phyloP scores from a whole-genome alignment of 1,140 invertebrate genomes.

The Dendrolimus kikuchii region DNA sequence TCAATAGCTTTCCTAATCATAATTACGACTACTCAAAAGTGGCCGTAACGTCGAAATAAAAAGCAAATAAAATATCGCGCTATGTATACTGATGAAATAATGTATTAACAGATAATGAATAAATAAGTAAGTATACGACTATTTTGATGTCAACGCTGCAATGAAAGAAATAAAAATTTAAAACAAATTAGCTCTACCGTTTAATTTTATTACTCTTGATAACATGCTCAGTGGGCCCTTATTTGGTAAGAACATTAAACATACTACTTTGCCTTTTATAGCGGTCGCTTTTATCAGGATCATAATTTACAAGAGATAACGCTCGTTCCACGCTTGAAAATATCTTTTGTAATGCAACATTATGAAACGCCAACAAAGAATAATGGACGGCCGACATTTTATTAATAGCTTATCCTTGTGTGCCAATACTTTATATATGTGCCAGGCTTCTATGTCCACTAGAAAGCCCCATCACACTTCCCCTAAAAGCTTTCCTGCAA shows the following conservation, averaged over 20 bases:
- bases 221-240: background rate
- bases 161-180: too few relatives aligned
- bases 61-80: too few relatives aligned
- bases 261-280: too few relatives aligned
- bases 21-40: too few relatives aligned
- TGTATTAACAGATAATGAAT: too few relatives aligned
- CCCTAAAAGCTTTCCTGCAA: conserved; percentile 38
- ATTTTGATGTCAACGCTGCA: too few relatives aligned
- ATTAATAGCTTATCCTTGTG: conserved; percentile 6
- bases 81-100: too few relatives aligned
- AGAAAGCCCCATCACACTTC: conserved; percentile 20
- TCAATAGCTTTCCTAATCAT: too few relatives aligned
- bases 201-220: conserved; percentile 4
- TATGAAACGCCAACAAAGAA: conserved; percentile 3
- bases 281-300: conserved; percentile 6
- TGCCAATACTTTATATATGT: conserved; percentile 23
- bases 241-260: too few relatives aligned
- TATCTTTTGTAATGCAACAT: conserved; percentile 9
- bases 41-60: too few relatives aligned
- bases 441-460: conserved; percentile 24
- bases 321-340: conserved; percentile 8
- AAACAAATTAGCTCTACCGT: conserved; percentile 5
- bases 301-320: conserved; percentile 15
- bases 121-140: too few relatives aligned
- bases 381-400: conserved; percentile 3